These are phyloP conservation scores for fruit fly (Drosophila melanogaster) DNA, from an alignment of 1,140 invertebrate genomes.

Conservation along the genomic window Release_6_plus_ISO1_MT NT_033777.3:10270001-10270500, in stretches of 20 bases:
- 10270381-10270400: constrained; percentile 2
- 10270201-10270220: not conserved
- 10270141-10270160: no score
- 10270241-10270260: constrained; percentile 4
- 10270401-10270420: constrained; percentile 42
- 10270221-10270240: constrained; percentile 5
- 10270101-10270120: not conserved
- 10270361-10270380: constrained; percentile 22
- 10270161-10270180: no score
- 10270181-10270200: not conserved
- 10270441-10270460: constrained; percentile 24
- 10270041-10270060: not conserved
- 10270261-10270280: constrained; percentile 36
- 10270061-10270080: not conserved
- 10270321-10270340: constrained; percentile 23
- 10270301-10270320: constrained; percentile 19
- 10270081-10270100: not conserved
- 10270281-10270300: constrained; percentile 32
- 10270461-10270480: constrained; percentile 66
- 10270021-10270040: constrained; percentile 3
- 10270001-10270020: constrained; percentile 15
- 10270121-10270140: not conserved
- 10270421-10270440: constrained; percentile 54
- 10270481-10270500: constrained; percentile 29
- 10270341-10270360: constrained; percentile 12